phyloP scores from a whole-genome alignment of 53 echinoderm and acorn worm species.

The Paelopatides confundens region DNA sequence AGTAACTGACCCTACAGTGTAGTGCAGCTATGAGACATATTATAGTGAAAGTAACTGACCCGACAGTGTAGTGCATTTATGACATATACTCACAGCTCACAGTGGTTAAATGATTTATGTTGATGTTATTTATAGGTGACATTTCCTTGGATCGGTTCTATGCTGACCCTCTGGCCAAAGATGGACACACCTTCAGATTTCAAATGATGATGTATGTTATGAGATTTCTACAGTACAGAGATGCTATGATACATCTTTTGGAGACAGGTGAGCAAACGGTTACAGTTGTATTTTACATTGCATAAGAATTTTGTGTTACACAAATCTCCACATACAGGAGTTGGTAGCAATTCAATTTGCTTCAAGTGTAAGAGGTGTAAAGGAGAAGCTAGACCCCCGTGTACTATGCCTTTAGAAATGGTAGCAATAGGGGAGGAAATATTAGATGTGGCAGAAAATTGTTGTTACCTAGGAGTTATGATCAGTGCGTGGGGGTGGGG shows the following conservation, averaged over 20 bases:
- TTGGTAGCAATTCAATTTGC: no score
- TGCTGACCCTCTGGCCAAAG: slow-evolving; percentile 86
- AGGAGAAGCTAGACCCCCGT: no score
- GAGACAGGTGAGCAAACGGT: slow-evolving; percentile 64
- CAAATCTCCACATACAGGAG: no score
- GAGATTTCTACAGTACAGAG: slow-evolving; percentile 81
- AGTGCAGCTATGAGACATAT: background rate
- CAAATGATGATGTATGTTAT: slow-evolving; percentile 89
- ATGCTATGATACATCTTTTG: slow-evolving; percentile 80
- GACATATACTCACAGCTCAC: background rate
- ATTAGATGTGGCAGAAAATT: no score
- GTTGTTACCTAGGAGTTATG: no score
- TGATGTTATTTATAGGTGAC: slow-evolving; percentile 50
- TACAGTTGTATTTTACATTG: no score
- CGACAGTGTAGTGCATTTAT: background rate
- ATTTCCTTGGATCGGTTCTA: slow-evolving; percentile 91
- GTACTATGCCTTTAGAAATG: no score
- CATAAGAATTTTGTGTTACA: no score
- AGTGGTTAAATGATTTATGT: background rate
- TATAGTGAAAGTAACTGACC: background rate
- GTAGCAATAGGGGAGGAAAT: no score
- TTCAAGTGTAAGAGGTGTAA: no score
- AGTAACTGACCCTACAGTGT: no score
- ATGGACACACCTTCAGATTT: slow-evolving; percentile 92
- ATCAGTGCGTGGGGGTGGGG: no score